Percentiles rank a stretch among this genome's conserved stretches.
Evolutionary conservation across 2,113 vertebrate genomes (phyloP).

Genomic region (Cinclus mexicanus): DNA sequence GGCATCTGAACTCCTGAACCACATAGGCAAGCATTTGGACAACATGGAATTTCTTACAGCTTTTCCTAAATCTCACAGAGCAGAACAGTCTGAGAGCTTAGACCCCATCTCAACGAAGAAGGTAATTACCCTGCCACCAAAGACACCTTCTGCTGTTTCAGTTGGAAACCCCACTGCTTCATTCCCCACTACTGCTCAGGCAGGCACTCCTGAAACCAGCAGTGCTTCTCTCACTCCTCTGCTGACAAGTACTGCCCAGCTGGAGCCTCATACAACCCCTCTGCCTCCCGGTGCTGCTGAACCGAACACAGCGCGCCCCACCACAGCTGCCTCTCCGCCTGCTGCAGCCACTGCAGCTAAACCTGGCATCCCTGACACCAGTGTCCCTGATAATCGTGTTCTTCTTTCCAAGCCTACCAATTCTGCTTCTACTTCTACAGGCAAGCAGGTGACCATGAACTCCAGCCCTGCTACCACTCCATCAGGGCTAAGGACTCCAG

Average conservation of each 20-base stretch:
- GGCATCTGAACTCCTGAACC: background rate
- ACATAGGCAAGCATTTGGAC: background rate
- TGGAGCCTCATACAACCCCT: background rate
- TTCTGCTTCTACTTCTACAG: background rate
- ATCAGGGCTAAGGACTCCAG: background rate
- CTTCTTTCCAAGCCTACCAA: background rate
- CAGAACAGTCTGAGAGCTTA: background rate
- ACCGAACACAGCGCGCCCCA: background rate
- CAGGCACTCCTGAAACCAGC: background rate
- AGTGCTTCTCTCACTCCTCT: background rate
- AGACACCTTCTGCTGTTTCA: fast-evolving
- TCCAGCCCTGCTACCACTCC: background rate
- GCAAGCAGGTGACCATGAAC: background rate
- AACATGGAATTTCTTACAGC: background rate
- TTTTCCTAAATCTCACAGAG: background rate
- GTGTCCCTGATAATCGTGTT: fast-evolving
- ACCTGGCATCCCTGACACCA: background rate
- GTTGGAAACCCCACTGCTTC: background rate
- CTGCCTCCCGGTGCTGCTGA: background rate
- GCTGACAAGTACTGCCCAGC: background rate
- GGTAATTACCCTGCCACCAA: background rate
- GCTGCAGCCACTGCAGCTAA: background rate
- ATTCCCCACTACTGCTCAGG: background rate
- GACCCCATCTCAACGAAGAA: background rate
- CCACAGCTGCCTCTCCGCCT: background rate